Base-by-base conservation (phyloP, 2,888 invertebrate species). In the Yponomeuta evonymella region DNA sequence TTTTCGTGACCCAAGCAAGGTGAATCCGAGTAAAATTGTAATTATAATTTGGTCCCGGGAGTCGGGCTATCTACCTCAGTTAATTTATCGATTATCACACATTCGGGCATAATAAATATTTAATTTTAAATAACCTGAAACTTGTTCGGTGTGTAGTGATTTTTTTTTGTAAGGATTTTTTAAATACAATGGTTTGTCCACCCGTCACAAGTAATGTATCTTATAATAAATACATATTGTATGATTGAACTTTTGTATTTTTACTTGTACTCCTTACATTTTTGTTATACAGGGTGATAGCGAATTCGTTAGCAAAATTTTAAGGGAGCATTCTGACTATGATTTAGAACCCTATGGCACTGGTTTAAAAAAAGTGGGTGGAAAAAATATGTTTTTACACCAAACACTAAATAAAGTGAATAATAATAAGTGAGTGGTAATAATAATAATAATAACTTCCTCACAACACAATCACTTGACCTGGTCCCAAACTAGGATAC, bases 141-240 rank as follows among this genome's bases (percentile, higher is more conserved):
- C 86, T 88, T 87, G 87, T 89, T 89, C 87, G 85, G 83, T 83
- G 83, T 83, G 82, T 89, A 90, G 88, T 85, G 86, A 82, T 86
- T 88, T 78, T 88, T 78, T 58, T 58, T 88, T 78, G 79, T 87
- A 88, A 85, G 51, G 84, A 81, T 79, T 86, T 83, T 43, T 86
- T 79, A 81, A 83, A 81, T 83, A 81, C 78, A 83, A 88, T 84
- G 85, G 86, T 90, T 91, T 90, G 89, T 89, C 88, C 89, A 90
- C 88, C 86, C 87, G 89, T 91, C 92, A 91, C 91, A 90, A 91
- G 86, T 90, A 90, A 88, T 91, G 90, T 92, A 91, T 91, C 90
- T 91, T 90, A 90, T 89, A 90, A 84, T 91, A 89, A 91, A 92
- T 91, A 90, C 89, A 90, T 90, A 91, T 90, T 91, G 92, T 92